Base-by-base conservation (phyloP, 23 tunicate species). In the Aplidium turbinatum region DNA sequence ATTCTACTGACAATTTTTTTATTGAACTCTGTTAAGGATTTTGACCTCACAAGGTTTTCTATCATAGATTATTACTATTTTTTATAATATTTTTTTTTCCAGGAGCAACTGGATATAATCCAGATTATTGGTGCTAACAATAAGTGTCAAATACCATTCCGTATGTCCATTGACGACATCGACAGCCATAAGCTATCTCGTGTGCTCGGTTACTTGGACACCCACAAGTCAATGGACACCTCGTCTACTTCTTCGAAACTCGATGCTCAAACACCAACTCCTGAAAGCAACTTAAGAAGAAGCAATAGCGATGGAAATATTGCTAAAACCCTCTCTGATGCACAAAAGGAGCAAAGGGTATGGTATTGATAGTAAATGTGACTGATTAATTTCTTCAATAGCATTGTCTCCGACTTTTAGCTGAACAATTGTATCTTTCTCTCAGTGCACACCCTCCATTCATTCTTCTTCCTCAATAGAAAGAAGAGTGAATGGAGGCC, bases 241-340 rank as follows among this genome's bases (percentile, higher is more conserved):
- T 18, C n/a, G 4, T 28, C 36, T 22, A 46, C 18, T 23, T 33
- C 36, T 3, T 23, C 76, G 3, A 42, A 42, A 16, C n/a, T n/a
- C n/a, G n/a, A n/a, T n/a, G n/a, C n/a, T n/a, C n/a, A n/a, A n/a
- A n/a, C n/a, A n/a, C 58, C 76, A 26, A 35, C 45, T 20, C 30
- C 25, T 3, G 83, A 78, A 34, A 68, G 48, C 11, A 72, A 58
- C 34, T 1, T 86, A 29, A 53, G 93, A 34, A 31, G 93, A 18
- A 77, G 84, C 57, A 86, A 86, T 85, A 86, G 93, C 58, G 93
- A 86, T 35, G 93, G 93, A 7, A 86, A 86, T 58, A 18, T 86
- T 4, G 74, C 85, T 5, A 72, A 72, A 72, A 57, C 85, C 4
- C 68, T 61, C 27, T 71, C 80, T 40, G 83, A 85, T 24, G 64